Base-by-base conservation (phyloP, 2,797 vertebrate genomes). In the Alfaro cultratus region DNA sequence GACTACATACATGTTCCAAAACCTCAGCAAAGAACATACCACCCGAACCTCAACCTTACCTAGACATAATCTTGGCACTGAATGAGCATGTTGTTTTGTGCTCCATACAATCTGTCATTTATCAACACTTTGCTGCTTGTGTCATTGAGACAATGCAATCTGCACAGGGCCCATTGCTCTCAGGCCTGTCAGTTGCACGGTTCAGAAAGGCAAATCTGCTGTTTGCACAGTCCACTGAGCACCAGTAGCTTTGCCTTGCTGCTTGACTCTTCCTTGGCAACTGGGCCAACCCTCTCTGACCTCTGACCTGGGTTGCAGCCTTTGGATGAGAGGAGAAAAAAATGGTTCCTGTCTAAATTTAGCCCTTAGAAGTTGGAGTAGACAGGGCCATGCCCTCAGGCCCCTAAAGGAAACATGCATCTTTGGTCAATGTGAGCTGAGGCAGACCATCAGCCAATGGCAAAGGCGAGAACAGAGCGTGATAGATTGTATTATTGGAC, bases 401-500 rank as follows among this genome's bases (percentile, higher is more conserved):
- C 81, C 78, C 86, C 78, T 46, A 83, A 84, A 92, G 82, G 88
- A 92, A 93, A 86, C 81, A 78, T 84, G 77, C 87, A 82, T 92
- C 89, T 89, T 83, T 80, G 74, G 81, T 74, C 83, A 86, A 93
- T 94, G 92, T 90, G 83, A 85, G 75, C 57, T 26, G 78, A 93
- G 85, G 90, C 89, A 89, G 87, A 92, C 88, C 70, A 81, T 88
- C 86, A 80, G 89, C 87, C 87, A 84, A 78, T 83, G 84, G 91
- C 23, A 79, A 49, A 78, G 87, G 78, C 86, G 81, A 94, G 88
- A 83, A 74, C 81, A 73, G 85, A 92, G 85, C 80, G 62, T 93
- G 93, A 95, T 92, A 89, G 89, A 93, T 93, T 49, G 89, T 39
- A 26, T 85, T 89, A 93, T 89, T 88, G 87, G 93, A 93, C 79